Conservation (phyloP, 2,888 invertebrate genomes). For the Chironomus riparius region DNA sequence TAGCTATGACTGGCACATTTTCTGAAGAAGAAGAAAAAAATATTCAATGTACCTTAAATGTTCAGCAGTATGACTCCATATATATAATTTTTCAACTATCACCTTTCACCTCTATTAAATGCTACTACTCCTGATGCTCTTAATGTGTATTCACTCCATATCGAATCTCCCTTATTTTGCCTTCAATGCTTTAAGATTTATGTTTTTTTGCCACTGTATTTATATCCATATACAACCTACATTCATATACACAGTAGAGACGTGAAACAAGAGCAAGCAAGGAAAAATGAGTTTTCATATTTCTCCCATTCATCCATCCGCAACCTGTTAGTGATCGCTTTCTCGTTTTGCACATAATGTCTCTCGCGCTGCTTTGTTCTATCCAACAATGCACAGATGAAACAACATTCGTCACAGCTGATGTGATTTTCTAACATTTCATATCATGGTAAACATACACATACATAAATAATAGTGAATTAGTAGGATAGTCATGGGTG, state of each 20-base stretch:
- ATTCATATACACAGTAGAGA: too few species aligned
- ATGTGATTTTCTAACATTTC: background rate
- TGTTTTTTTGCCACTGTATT: background rate
- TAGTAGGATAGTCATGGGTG: too few species aligned
- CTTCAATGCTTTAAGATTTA: background rate
- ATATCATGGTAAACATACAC: background rate
- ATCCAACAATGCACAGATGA: background rate
- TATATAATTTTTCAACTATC: conserved; percentile 13
- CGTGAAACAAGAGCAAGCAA: background rate
- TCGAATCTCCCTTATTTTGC: background rate
- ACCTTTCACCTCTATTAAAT: background rate
- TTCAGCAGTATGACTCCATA: background rate
- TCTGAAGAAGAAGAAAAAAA: background rate
- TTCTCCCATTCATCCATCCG: background rate
- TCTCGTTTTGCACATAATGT: background rate
- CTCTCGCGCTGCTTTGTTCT: background rate
- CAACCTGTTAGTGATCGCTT: conserved; percentile 19
- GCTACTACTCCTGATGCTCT: background rate
- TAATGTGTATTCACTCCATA: background rate
- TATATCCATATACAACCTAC: too few species aligned
- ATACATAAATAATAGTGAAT: background rate
- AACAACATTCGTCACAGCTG: conserved; percentile 3
- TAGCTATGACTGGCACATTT: background rate
- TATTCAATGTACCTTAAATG: background rate
- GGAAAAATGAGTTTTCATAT: conserved; percentile 19